These are phyloP conservation scores for Drosophila burlai DNA, from an alignment of 1,140 invertebrate genomes.

Conservation along the genomic window DNA sequence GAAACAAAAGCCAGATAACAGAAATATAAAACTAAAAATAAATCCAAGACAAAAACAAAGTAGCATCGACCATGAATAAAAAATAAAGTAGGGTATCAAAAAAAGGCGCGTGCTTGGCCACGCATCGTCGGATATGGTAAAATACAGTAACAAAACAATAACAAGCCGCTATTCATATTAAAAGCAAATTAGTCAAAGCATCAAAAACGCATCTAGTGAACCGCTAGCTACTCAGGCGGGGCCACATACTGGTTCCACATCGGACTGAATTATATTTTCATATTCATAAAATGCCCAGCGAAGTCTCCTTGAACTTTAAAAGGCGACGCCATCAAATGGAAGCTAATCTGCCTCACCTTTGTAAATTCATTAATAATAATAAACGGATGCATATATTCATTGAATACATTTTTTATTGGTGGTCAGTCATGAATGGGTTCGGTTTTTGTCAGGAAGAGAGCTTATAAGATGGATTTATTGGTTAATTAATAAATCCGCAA, in stretches of 20 bases:
- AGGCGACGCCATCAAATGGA: slow-evolving; percentile 48
- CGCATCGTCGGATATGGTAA: slow-evolving; percentile 39
- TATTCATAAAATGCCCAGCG: slow-evolving; percentile 28
- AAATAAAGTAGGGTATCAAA: slow-evolving; percentile 29
- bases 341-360: slow-evolving; percentile 37
- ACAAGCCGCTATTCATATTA: slow-evolving; percentile 60
- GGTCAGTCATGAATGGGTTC: slow-evolving; percentile 10
- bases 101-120: slow-evolving; percentile 39
- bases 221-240: slow-evolving; percentile 19
- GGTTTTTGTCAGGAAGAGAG: slow-evolving; percentile 14
- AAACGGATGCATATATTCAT: slow-evolving; percentile 23
- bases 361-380: slow-evolving; percentile 24
- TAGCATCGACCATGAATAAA: slow-evolving; percentile 27
- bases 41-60: neutral
- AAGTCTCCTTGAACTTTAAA: slow-evolving; percentile 74
- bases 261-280: slow-evolving; percentile 49
- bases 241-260: slow-evolving; percentile 20
- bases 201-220: slow-evolving; percentile 37
- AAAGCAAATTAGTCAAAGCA: slow-evolving; percentile 69
- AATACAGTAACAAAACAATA: slow-evolving; percentile 8
- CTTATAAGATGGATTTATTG: slow-evolving; percentile 5
- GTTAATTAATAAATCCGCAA: neutral
- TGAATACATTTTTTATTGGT: slow-evolving; percentile 16
- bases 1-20: slow-evolving; percentile 11
- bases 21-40: slow-evolving; percentile 23